Evolutionary conservation across 2,888 invertebrate species (phyloP).

Genomic region (Leucania comma): DNA sequence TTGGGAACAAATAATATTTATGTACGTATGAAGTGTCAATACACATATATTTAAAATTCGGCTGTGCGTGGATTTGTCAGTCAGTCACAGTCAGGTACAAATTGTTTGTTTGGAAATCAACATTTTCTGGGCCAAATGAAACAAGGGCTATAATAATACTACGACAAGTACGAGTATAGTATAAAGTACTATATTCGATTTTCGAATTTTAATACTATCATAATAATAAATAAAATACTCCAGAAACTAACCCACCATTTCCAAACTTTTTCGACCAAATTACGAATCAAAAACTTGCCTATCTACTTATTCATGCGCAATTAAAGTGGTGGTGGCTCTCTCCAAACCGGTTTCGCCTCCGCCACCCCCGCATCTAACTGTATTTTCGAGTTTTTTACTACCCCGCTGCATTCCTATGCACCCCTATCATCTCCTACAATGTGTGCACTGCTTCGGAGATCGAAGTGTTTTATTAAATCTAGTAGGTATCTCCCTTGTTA

Average conservation of each 20-base stretch:
- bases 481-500: slow-evolving; percentile 25
- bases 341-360: slow-evolving; percentile 76
- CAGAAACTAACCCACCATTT: background rate
- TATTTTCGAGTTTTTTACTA: slow-evolving; percentile 85
- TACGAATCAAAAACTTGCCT: slow-evolving; percentile 20
- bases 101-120: no score
- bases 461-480: slow-evolving; percentile 60
- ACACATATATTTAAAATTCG: no score
- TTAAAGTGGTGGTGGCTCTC: slow-evolving; percentile 75
- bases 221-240: background rate
- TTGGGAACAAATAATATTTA: no score
- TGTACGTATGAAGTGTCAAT: no score
- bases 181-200: no score
- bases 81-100: no score
- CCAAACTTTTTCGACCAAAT: slow-evolving; percentile 11
- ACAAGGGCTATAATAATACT: background rate
- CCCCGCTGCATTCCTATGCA: slow-evolving; percentile 86
- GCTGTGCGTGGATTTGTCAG: no score
- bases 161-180: no score
- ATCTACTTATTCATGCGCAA: slow-evolving; percentile 52
- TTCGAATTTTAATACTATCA: background rate
- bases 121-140: background rate
- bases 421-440: slow-evolving; percentile 80
- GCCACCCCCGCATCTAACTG: slow-evolving; percentile 85
- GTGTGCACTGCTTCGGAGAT: slow-evolving; percentile 65